These are phyloP conservation scores for Phrynocephalus guinanensis DNA, from an alignment of 2,797 vertebrate genomes.

Conservation along the genomic window DNA sequence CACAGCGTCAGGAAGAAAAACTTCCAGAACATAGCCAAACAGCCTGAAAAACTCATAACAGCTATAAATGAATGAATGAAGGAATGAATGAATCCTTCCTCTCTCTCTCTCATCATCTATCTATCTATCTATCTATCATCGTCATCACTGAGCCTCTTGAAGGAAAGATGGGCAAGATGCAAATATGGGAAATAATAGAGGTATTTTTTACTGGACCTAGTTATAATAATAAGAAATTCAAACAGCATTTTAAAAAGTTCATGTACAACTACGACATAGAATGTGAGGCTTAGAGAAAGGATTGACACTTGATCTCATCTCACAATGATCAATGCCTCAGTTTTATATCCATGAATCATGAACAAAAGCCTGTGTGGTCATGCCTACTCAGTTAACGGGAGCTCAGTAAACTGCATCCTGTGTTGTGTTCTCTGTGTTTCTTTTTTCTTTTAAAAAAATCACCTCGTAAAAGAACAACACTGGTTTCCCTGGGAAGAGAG, in stretches of 20 bases:
- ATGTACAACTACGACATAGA: not conserved
- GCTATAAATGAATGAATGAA: too few relatives aligned
- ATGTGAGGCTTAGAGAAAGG: not conserved
- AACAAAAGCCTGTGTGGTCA: not conserved
- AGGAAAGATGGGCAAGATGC: not conserved
- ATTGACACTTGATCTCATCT: not conserved
- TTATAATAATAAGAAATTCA: not conserved
- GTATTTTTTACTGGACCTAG: not conserved
- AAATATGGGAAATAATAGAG: not conserved
- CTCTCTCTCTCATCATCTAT: too few relatives aligned
- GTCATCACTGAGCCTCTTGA: not conserved
- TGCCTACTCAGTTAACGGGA: not conserved
- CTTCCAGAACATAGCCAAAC: too few relatives aligned
- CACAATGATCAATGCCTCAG: not conserved
- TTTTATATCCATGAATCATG: constrained; percentile 6
- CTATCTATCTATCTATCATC: too few relatives aligned
- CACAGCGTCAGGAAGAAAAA: too few relatives aligned
- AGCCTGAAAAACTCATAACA: too few relatives aligned
- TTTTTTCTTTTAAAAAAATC: not conserved
- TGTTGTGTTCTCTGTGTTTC: not conserved
- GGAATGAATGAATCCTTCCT: too few relatives aligned
- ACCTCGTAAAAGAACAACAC: not conserved
- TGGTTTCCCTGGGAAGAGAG: not conserved
- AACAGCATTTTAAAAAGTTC: not conserved
- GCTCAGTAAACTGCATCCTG: not conserved